Evolutionary conservation across 2,797 vertebrate species (phyloP), one percentile per base, ranked within the genome.

Genomic region (Hypotaenidia okinawae): DNA sequence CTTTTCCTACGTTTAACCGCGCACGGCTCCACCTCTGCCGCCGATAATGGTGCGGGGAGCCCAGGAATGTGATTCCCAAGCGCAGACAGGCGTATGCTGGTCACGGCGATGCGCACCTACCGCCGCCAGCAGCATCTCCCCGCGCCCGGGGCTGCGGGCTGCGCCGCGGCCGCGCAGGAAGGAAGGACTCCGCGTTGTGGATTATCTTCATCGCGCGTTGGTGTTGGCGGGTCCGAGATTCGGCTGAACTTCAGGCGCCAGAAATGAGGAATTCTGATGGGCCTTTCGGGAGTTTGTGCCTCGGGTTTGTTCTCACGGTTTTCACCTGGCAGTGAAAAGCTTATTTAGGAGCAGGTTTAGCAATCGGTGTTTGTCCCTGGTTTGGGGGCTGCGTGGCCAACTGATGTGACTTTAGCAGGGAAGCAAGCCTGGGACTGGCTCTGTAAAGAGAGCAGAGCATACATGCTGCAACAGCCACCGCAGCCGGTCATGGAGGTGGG

Each of bases 331-430:
- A 0, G 83, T 33, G 2, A 32, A 64, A 58, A 51, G 64, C 41
- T 75, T 18, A 1, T 75, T 85, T 86, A 70, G 28, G 45, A 75
- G 79, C 0, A 2, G 62, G 11, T 62, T 78, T 74, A 12, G 54
- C 35, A 13, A 1, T 25, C 2, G 0, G 13, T 19, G 52, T n/a
- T 75, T 2, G 0, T 45, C 15, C 30, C 3, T 1, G 67, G 11
- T 22, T 79, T 21, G 2, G 17, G 72, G 74, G 43, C 30, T 87
- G 74, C 12, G 0, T 16, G 70, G 61, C 66, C 11, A 3, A 35
- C 32, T 0, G 17, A 33, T 27, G 28, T 27, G 62, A 5, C 79
- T 78, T 90, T 54, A 35, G 66, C 16, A 41, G 55, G 27, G 33
- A 13, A 82, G 63, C 27, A 13, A 82, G 63, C 27, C 41, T 62